A percentile compares a stretch with the other conserved stretches of the same genome.
Conservation (phyloP, 2,888 invertebrate species). For the Allophyes oxyacanthae region DNA sequence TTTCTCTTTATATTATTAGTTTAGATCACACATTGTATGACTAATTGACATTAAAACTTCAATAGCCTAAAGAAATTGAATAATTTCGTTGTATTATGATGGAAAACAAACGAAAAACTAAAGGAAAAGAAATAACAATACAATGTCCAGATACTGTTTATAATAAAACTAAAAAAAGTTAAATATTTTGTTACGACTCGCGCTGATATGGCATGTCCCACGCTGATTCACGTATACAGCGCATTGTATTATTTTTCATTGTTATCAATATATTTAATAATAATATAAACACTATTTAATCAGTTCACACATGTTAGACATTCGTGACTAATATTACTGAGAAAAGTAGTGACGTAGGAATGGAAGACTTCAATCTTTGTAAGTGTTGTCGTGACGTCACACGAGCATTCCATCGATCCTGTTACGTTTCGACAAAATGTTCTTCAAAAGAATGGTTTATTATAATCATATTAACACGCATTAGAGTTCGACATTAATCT, state of each 20-base stretch:
- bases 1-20: too few species aligned
- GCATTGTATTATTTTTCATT: conserved; percentile 36
- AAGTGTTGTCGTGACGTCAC: neutral
- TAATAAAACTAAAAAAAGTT: conserved; percentile 20
- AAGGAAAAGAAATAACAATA: conserved; percentile 7
- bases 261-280: conserved; percentile 47
- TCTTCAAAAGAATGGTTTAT: too few species aligned
- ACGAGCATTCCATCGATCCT: too few species aligned
- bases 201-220: conserved; percentile 50
- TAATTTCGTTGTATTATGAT: neutral
- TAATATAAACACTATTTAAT: conserved; percentile 49
- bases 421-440: too few species aligned
- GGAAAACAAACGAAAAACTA: conserved; percentile 1
- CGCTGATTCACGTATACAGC: conserved; percentile 35
- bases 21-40: too few species aligned
- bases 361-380: conserved; percentile 11
- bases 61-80: too few species aligned
- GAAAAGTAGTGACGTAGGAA: conserved; percentile 9
- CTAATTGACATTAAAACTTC: too few species aligned
- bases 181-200: conserved; percentile 48
- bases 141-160: conserved; percentile 26
- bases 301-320: conserved; percentile 28
- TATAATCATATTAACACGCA: too few species aligned
- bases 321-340: conserved; percentile 11
- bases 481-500: too few species aligned